phyloP scores from a whole-genome alignment of 1,140 invertebrate species.

The Tetraneura akinire region DNA sequence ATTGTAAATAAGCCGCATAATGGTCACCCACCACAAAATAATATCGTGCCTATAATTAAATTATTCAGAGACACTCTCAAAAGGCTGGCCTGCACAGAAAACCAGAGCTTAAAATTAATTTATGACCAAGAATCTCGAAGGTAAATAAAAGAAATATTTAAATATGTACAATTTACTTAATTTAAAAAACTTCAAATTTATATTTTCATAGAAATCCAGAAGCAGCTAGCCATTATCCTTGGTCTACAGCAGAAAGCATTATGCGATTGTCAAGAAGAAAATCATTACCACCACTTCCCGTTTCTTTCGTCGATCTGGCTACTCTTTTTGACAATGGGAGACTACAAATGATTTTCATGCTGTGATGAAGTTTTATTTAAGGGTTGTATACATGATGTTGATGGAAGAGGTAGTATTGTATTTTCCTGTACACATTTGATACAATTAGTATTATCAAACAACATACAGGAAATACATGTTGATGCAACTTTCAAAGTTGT shows the following conservation, averaged over 20 bases:
- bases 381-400: not conserved
- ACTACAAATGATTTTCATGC: not conserved
- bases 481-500: slow-evolving; percentile 16
- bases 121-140: not conserved
- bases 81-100: not conserved
- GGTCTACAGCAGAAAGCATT: not conserved
- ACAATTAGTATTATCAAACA: not conserved
- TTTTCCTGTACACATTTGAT: not conserved
- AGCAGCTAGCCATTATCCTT: too few relatives aligned
- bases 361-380: not conserved
- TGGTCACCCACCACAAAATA: not conserved
- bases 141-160: too few relatives aligned
- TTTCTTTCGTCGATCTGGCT: too few relatives aligned
- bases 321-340: not conserved
- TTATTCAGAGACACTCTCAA: not conserved
- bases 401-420: not conserved
- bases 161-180: too few relatives aligned
- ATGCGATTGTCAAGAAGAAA: not conserved
- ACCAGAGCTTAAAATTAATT: not conserved
- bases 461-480: not conserved
- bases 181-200: too few relatives aligned
- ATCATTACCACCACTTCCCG: too few relatives aligned
- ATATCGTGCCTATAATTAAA: not conserved
- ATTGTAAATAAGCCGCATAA: not conserved
- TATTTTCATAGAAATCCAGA: too few relatives aligned